Percentiles rank a stretch among this genome's conserved stretches.
These are phyloP conservation scores for Andrena bicolor DNA, from an alignment of 2,888 invertebrate species.

Conservation along the genomic window DNA sequence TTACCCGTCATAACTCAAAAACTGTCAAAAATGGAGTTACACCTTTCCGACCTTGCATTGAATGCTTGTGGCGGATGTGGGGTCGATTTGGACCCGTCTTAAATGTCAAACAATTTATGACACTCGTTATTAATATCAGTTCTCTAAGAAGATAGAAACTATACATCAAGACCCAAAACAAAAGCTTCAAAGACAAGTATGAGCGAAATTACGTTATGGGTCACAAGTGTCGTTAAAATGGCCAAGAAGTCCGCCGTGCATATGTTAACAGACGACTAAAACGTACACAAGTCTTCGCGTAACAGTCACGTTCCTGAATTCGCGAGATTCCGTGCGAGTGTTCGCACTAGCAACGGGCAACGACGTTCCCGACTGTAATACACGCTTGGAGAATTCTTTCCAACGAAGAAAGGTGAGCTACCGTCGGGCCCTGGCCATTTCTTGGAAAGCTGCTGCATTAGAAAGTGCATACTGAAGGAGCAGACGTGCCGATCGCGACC, in stretches of 20 bases:
- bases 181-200: not conserved
- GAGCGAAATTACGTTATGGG: too few relatives aligned
- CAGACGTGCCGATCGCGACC: constrained; percentile 63
- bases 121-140: too few relatives aligned
- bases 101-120: too few relatives aligned
- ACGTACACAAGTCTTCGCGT: not conserved
- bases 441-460: constrained; percentile 75
- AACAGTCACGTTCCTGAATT: not conserved
- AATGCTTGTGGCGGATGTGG: too few relatives aligned
- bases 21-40: too few relatives aligned
- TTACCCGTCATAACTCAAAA: too few relatives aligned
- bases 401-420: constrained; percentile 29
- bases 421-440: constrained; percentile 55
- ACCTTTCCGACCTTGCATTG: too few relatives aligned
- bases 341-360: not conserved
- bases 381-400: constrained; percentile 22
- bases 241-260: not conserved
- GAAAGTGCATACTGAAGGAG: constrained; percentile 68
- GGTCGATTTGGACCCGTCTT: too few relatives aligned
- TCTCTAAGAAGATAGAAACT: too few relatives aligned
- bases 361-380: not conserved
- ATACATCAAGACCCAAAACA: too few relatives aligned
- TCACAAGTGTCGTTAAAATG: too few relatives aligned
- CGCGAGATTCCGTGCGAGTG: not conserved
- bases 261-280: not conserved